Evolutionary conservation across 2,113 vertebrate species (phyloP), one percentile per base, ranked within the genome.

Genomic region (Pteropus alecto): DNA sequence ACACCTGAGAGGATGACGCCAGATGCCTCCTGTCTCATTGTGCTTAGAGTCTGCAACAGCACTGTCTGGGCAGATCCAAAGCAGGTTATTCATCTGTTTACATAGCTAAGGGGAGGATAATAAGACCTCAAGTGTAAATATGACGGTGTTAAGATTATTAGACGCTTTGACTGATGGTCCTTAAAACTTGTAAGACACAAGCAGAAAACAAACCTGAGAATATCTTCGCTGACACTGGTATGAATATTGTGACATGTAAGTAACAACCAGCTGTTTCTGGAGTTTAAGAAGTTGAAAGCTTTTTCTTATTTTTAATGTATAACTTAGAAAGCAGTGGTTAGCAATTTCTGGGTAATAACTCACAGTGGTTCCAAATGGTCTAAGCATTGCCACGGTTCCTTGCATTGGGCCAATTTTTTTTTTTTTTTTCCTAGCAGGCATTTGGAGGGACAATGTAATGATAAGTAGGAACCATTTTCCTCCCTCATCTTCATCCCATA

Each of bases 61-160:
- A 61, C 35, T 11, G 79, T 12, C 82, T 74, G 38, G 0, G 61
- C 28, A 1, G 61, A 90, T 65, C 82, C 90, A 90, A 28, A 58
- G 70, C 84, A 87, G 43, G 60, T 87, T 93, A 61, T 93, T 97
- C 92, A 95, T 76, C 94, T 89, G 82, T 86, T 96, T 92, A 96
- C 92, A 77, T 7, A 96, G 97, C 83, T 7, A n/a, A 70, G 4
- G 63, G 68, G 67, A 33, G 65, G 70, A 79, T 90, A 98, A 98
- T 56, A 95, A 97, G 92, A 96, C 83, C 88, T 98, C 70, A 68
- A 90, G 71, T 58, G 89, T 91, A 97, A 98, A 88, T 33, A 79
- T 33, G 92, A 87, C 61, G 71, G 84, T 30, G 71, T 13, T 76
- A 28, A 1, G 96, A 97, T 85, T 97, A 90, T 79, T 94, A 97